Evolutionary conservation across 1,140 invertebrate species (phyloP), one percentile per base, ranked within the genome.

Genomic region (Diuraphis noxia): DNA sequence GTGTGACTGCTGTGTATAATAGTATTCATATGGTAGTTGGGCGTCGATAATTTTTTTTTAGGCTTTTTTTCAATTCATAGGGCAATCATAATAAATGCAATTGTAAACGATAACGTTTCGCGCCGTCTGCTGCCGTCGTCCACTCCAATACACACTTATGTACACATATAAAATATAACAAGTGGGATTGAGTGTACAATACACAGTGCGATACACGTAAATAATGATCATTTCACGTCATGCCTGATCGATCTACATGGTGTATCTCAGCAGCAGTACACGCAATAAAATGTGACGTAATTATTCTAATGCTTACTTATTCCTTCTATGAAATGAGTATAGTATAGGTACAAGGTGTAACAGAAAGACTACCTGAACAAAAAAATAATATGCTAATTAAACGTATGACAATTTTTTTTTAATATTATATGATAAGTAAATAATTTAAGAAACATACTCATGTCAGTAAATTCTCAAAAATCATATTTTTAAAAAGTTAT

Each of bases 21-120:
- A 72, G 52, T 77, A 77, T 77, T 89, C 88, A 43, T 72, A 43
- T 34, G 87, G 87, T 84, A 34, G 41, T 72, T 41, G 88, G 63
- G 88, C 88, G 88, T 89, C 63, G 56, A 77, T 79, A 43, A 43
- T 89, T 77, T 77, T 88, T 63, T 88, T 88, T 63, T 52, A 87
- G 85, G n/a, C 52, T 17, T 77, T 88, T 89, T 72, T 89, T 89
- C 88, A 89, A 89, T 89, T 43, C 88, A 17, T n/a, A 40, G 63
- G 88, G 88, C 88, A 77, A 89, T 89, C 52, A 79, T 79, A 89
- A 89, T 77, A 49, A 86, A 86, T 49, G 43, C 84, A 86, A 89
- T 77, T 77, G 88, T 89, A 89, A 89, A 72, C 88, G 88, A 77
- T 89, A 77, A 79, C 88, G 88, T 43, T 77, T 89, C 56, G 40